Base-by-base conservation (phyloP, 1,140 invertebrate genomes). In the Vanessa tameamea region DNA sequence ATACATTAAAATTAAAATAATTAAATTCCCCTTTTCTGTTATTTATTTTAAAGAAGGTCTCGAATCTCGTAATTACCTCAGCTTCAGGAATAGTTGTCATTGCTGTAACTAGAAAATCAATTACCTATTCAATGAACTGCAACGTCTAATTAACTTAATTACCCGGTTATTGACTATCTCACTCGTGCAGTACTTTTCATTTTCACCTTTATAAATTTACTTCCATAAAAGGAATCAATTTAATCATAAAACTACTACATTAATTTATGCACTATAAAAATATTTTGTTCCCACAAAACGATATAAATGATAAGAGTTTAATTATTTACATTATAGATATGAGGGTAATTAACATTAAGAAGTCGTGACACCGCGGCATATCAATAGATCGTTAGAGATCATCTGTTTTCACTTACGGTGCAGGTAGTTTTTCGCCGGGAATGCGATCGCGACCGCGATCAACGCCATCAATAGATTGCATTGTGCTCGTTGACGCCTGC, bases 381-480 rank as follows among this genome's bases (percentile, higher is more conserved):
- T 82, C 75, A 78, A 77, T 78, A 73, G 77, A 70, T 80, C 75
- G 72, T 78, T 78, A 78, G 76, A 65, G 69, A 81, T 82, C 76
- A 79, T 85, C 80, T 83, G 82, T 80, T 88, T 86, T 89, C 81
- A 84, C 75, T 85, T 84, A 84, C 80, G 74, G 80, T 87, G 79
- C 77, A 64, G 65, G 43, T 63, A 64, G 82, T 85, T 88, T 85
- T 86, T 84, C 78, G 79, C 74, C 79, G 81, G 75, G 79, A 84
- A 87, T 78, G 79, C 79, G 83, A 89, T 83, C 80, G 80, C 78
- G 82, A 80, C 76, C 83, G 81, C 78, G 79, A 86, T 87, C 79
- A 81, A 82, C 82, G 53, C 66, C 55, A 69, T 47, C 66, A 69
- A 69, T 69, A 83, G 81, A 77, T 78, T 76, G 79, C 83, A 87